Conservation (phyloP, 2,888 invertebrate genomes). For the Orgyia antiqua region DNA sequence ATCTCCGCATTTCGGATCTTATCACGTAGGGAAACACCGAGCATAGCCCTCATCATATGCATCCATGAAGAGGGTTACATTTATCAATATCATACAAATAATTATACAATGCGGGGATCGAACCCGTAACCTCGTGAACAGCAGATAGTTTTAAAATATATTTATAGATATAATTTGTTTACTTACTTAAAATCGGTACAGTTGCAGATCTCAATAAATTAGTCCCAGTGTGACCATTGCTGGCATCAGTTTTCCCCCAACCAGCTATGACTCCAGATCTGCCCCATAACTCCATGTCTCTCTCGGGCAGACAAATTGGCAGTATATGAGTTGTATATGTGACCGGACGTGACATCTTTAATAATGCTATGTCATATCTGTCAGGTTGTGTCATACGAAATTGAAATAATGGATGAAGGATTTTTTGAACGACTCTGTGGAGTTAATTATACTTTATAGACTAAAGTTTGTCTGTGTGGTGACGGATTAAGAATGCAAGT, state of each 20-base stretch:
- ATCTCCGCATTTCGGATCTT: no score
- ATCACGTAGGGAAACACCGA: no score
- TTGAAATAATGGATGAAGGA: slow-evolving; percentile 88
- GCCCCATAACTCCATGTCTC: slow-evolving; percentile 52
- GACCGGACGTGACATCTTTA: slow-evolving; percentile 84
- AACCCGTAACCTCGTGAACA: no score
- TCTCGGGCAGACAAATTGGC: slow-evolving; percentile 87
- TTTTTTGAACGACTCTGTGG: slow-evolving; percentile 81
- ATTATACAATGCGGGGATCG: no score
- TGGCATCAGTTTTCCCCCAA: slow-evolving; percentile 89
- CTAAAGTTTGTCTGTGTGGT: no score
- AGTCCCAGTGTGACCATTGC: slow-evolving; percentile 86
- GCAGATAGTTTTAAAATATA: no score
- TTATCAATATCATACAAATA: no score
- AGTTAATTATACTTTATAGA: background rate
- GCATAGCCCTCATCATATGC: no score
- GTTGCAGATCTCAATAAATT: slow-evolving; percentile 87
- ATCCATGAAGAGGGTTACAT: no score
- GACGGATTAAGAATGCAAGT: no score
- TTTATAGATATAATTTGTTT: no score
- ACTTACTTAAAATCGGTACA: slow-evolving; percentile 88
- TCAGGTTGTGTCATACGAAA: slow-evolving; percentile 91
- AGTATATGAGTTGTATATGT: slow-evolving; percentile 82
- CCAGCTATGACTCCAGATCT: slow-evolving; percentile 82
- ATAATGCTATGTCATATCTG: slow-evolving; percentile 86